Base-by-base conservation (phyloP, 2,797 vertebrate genomes). In the Aldrovandia affinis region DNA sequence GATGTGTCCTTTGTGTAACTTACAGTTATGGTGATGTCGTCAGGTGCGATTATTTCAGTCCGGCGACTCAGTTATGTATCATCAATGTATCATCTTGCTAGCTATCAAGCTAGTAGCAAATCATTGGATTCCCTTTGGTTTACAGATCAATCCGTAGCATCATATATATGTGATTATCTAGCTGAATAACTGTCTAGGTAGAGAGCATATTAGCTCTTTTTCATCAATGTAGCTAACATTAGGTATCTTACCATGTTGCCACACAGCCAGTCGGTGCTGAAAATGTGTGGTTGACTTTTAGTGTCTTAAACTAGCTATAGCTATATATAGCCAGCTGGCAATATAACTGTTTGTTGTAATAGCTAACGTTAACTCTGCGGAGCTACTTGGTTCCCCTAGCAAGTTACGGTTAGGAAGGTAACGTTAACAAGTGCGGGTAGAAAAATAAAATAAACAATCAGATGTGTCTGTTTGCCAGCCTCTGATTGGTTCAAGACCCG, bases 41-140 rank as follows among this genome's bases (percentile, higher is more conserved):
- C 83, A 80, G 36, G n/a, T 85, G 78, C 80, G 36, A 15, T n/a
- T 63, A 57, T 25, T 61, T 81, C 50, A 61, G 39, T 57, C 22
- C 14, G 54, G 15, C 68, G 55, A 36, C n/a, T n/a, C 73, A 77
- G 42, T 22, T 81, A 85, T 55, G 70, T 25, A 44, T 59, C n/a
- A 42, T 6, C 54, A 50, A 50, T 68, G 33, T 33, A 68, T 47
- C 73, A 70, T 22, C 81, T 54, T 54, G 42, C 50, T 33, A 81
- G 79, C 61, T 75, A 44, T 10, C 33, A 18, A 47, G 73, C 42
- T 77, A 22, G 39, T 9, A 7, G 42, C 6, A 25, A 44, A 44
- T 77, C 42, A 77, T 3, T 25, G 39, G 73, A 77, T 77, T 25
- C 22, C 22, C 39, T 70, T 73, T 39, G 68, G 2, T 77, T 77